Percentiles rank a stretch among this genome's conserved stretches.
Evolutionary conservation across 2,797 vertebrate genomes (phyloP).

Genomic region (Lateolabrax maculatus): DNA sequence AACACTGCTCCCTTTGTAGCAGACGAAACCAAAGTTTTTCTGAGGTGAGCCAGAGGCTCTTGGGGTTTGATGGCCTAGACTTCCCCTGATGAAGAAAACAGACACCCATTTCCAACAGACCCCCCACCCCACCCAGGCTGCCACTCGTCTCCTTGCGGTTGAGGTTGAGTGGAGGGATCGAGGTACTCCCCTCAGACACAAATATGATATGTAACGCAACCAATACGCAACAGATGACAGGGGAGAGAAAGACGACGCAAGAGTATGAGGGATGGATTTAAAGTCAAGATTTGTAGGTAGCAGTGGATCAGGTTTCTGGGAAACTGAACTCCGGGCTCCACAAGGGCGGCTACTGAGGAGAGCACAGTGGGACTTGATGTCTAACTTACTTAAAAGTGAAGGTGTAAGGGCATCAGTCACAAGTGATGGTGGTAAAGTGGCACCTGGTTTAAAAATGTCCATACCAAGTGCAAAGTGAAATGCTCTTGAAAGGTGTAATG

Average conservation of each 20-base stretch:
- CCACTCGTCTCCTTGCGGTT: slow-evolving; percentile 14
- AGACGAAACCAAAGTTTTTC: slow-evolving; percentile 57
- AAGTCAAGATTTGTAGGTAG: slow-evolving; percentile 28
- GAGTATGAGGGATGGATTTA: slow-evolving; percentile 39
- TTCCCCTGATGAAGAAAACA: slow-evolving; percentile 56
- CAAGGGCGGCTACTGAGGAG: slow-evolving; percentile 11
- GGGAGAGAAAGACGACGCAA: slow-evolving; percentile 26
- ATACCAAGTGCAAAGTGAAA: slow-evolving; percentile 26
- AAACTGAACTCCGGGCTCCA: slow-evolving; percentile 29
- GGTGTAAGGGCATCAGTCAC: slow-evolving; percentile 23
- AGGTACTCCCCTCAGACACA: slow-evolving; percentile 49
- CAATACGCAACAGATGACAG: slow-evolving; percentile 36
- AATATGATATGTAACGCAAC: slow-evolving; percentile 46
- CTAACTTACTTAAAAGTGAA: slow-evolving; percentile 28
- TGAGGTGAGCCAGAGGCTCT: slow-evolving; percentile 62
- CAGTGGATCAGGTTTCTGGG: slow-evolving; percentile 54
- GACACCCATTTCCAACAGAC: slow-evolving; percentile 30
- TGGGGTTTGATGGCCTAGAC: slow-evolving; percentile 55
- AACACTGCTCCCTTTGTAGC: slow-evolving; percentile 59
- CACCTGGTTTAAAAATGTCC: slow-evolving; percentile 29
- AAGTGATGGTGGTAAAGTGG: slow-evolving; percentile 20
- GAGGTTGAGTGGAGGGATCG: slow-evolving; percentile 10
- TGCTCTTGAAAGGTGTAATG: neutral
- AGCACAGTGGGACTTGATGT: slow-evolving; percentile 17
- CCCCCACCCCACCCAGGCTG: slow-evolving; percentile 28